Conservation (phyloP, 2,113 vertebrate species). For the Otolemur garnettii region DNA sequence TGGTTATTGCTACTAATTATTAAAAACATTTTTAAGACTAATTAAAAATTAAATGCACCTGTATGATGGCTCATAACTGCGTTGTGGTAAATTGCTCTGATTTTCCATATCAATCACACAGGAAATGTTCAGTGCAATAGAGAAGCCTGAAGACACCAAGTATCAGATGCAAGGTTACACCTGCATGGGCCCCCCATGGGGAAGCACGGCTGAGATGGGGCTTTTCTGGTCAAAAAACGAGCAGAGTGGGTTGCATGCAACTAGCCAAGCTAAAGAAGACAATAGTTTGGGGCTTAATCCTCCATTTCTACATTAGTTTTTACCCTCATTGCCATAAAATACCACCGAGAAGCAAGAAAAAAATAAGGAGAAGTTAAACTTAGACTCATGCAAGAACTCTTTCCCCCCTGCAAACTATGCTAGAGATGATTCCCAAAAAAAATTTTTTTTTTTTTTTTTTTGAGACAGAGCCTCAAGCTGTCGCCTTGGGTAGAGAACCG, state of each 20-base stretch:
- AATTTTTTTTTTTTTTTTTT: too few relatives aligned
- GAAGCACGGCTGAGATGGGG: background rate
- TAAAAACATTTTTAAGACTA: conserved; percentile 83
- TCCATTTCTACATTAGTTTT: background rate
- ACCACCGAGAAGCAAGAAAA: background rate
- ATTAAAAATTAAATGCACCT: conserved; percentile 80
- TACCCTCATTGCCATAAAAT: background rate
- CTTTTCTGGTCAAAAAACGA: background rate
- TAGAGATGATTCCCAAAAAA: background rate
- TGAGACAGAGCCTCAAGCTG: too few relatives aligned
- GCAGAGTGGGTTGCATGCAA: background rate
- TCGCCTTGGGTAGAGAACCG: too few relatives aligned
- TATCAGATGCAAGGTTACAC: conserved; percentile 25
- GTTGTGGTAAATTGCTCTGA: conserved; percentile 58
- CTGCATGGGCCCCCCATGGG: background rate
- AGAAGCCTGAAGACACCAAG: background rate
- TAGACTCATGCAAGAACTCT: background rate
- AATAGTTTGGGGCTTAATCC: background rate
- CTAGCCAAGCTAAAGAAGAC: background rate
- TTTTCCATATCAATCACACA: conserved; percentile 77
- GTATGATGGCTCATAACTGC: conserved; percentile 69
- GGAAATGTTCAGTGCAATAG: conserved; percentile 37
- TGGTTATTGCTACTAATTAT: conserved; percentile 83
- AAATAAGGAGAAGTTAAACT: background rate
- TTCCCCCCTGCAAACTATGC: background rate